Conservation (phyloP, 2,797 vertebrate species). For the Onychomys torridus region DNA sequence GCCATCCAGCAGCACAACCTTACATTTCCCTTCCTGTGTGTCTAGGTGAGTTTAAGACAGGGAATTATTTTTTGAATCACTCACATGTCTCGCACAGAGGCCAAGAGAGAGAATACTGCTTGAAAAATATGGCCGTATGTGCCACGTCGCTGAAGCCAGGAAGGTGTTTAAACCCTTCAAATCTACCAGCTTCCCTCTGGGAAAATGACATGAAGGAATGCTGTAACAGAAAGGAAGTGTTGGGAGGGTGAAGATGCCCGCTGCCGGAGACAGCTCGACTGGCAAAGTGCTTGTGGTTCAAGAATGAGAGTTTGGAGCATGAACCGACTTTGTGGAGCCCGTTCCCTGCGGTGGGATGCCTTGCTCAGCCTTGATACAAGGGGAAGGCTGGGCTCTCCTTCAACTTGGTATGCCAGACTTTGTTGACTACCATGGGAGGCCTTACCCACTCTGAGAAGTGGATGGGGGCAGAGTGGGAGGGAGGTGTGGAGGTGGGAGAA, state of each 20-base stretch:
- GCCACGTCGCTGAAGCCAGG: not conserved
- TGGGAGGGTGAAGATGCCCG: not conserved
- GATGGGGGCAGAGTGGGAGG: too few species aligned
- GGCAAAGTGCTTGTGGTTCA: not conserved
- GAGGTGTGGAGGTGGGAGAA: too few species aligned
- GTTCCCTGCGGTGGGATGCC: too few species aligned
- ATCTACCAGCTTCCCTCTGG: not conserved
- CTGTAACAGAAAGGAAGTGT: not conserved
- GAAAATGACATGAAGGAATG: not conserved
- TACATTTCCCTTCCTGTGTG: not conserved
- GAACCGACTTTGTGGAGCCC: too few species aligned
- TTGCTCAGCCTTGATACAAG: too few species aligned
- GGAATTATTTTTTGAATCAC: not conserved
- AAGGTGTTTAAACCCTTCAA: constrained; percentile 37
- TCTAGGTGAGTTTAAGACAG: not conserved
- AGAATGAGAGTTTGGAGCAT: not conserved
- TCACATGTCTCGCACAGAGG: constrained; percentile 22
- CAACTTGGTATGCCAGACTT: too few species aligned
- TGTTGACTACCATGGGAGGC: too few species aligned
- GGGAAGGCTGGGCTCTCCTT: too few species aligned
- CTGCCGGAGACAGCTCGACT: not conserved
- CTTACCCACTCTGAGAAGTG: too few species aligned
- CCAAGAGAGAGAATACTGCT: not conserved
- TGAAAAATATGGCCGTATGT: not conserved
- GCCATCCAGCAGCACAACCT: not conserved